Conservation (phyloP, 2,888 invertebrate species). For the Myopa tessellatipennis region DNA sequence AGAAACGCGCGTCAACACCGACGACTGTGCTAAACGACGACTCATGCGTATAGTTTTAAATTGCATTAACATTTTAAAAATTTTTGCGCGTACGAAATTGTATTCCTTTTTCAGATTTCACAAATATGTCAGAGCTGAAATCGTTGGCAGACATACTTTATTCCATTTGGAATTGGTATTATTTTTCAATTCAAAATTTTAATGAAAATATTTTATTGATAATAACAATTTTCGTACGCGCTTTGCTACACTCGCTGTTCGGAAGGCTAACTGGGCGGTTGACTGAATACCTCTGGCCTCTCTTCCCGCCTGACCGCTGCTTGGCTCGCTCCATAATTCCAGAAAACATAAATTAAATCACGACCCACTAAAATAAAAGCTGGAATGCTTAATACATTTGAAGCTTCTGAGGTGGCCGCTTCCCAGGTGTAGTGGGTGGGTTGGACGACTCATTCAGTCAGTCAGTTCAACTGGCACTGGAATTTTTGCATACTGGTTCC, state of each 20-base stretch:
- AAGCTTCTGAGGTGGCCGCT: no score
- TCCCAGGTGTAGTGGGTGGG: not conserved
- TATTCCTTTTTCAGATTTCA: slow-evolving; percentile 36
- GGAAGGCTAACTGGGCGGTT: no score
- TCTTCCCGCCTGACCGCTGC: not conserved
- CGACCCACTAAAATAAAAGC: not conserved
- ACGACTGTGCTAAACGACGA: no score
- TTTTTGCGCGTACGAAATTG: slow-evolving; percentile 44
- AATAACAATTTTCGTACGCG: not conserved
- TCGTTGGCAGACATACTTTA: slow-evolving; percentile 1
- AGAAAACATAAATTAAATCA: slow-evolving; percentile 33
- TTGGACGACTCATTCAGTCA: slow-evolving; percentile 1
- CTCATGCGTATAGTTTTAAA: not conserved
- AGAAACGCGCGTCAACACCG: no score
- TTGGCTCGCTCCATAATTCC: slow-evolving; percentile 39
- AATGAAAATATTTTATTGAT: slow-evolving; percentile 17
- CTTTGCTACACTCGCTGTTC: no score
- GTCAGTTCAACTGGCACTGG: not conserved
- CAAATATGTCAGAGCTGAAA: slow-evolving; percentile 38
- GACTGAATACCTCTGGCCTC: not conserved
- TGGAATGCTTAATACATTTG: no score
- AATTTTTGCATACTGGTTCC: not conserved
- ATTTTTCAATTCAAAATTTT: slow-evolving; percentile 35
- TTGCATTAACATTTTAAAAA: slow-evolving; percentile 33
- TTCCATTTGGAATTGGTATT: slow-evolving; percentile 2